phyloP scores from a whole-genome alignment of 2,113 vertebrate species.

The Vidua macroura region DNA sequence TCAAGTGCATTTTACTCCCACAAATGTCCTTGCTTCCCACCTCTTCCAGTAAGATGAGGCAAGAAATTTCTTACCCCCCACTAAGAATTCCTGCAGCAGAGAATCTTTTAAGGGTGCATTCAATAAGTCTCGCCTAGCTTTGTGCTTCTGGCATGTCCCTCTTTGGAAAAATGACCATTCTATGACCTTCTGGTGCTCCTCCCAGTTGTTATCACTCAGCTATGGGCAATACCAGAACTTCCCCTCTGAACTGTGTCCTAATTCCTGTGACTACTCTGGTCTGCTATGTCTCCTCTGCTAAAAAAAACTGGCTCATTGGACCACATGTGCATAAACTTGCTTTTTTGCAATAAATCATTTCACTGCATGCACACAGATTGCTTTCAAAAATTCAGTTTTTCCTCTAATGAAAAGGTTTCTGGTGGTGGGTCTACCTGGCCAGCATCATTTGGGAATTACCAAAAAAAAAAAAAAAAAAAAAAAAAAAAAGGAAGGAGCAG shows the following conservation, averaged over 20 bases:
- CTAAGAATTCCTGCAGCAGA: conserved; percentile 24
- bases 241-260: background rate
- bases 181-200: background rate
- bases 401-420: background rate
- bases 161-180: conserved; percentile 1
- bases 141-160: background rate
- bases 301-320: background rate
- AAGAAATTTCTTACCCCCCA: conserved; percentile 42
- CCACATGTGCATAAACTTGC: background rate
- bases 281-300: background rate
- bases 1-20: conserved; percentile 20
- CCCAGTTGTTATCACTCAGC: background rate
- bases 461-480: background rate
- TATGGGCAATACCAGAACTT: background rate
- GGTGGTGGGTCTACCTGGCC: background rate
- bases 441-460: background rate
- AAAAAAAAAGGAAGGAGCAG: background rate
- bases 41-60: conserved; percentile 10
- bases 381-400: background rate
- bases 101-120: background rate
- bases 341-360: background rate
- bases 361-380: background rate
- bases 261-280: background rate
- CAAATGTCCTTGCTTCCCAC: background rate
- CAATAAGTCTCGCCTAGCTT: background rate